Evolutionary conservation across 2,797 vertebrate genomes (phyloP).

Genomic region (Poecilia gillii): DNA sequence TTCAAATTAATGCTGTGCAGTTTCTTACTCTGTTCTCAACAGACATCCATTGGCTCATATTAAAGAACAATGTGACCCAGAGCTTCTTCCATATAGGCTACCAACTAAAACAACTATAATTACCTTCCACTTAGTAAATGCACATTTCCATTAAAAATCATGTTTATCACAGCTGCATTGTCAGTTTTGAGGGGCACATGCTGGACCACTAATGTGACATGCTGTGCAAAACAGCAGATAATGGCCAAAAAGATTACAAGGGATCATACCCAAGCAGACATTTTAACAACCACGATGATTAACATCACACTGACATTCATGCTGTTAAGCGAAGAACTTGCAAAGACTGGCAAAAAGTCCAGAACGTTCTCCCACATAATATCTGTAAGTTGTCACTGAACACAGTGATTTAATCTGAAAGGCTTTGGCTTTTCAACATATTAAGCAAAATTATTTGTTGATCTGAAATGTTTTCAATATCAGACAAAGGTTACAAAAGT

Average conservation of each 20-base stretch:
- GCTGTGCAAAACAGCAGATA: slow-evolving; percentile 28
- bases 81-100: slow-evolving; percentile 81
- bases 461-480: not conserved
- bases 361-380: not conserved
- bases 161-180: slow-evolving; percentile 20
- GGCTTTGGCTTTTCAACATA: not conserved
- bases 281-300: slow-evolving; percentile 18
- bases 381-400: not conserved
- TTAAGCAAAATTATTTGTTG: not conserved
- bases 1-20: not conserved
- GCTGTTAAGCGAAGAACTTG: slow-evolving; percentile 4
- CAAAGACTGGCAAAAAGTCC: not conserved
- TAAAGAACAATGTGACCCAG: slow-evolving; percentile 89
- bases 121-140: slow-evolving; percentile 24
- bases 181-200: not conserved
- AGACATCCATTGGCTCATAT: slow-evolving; percentile 88
- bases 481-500: not conserved
- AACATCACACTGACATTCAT: slow-evolving; percentile 18
- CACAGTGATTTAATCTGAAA: not conserved
- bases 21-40: slow-evolving; percentile 86
- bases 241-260: slow-evolving; percentile 2
- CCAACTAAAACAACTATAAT: slow-evolving; percentile 29
- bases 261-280: slow-evolving; percentile 4
- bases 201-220: slow-evolving; percentile 10
- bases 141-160: slow-evolving; percentile 25